Evolutionary conservation across 2,797 vertebrate species (phyloP).

Genomic region (Nyctibius grandis): DNA sequence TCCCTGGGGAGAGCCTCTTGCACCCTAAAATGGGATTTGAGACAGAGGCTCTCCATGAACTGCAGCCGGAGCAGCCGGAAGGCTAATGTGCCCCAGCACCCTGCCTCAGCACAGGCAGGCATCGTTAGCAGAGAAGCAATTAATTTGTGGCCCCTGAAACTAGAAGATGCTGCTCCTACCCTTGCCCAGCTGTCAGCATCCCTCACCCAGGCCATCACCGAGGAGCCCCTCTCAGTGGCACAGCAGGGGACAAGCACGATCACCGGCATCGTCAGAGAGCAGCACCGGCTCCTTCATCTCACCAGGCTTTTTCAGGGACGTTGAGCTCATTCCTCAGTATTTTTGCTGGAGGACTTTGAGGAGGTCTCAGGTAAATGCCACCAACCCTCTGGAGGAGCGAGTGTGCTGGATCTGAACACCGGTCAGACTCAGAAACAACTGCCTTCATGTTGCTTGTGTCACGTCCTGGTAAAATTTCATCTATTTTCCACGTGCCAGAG

Average conservation of each 20-base stretch:
- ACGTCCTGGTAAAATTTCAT: not conserved
- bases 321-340: rapidly evolving
- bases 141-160: not conserved
- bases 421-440: not conserved
- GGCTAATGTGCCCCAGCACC: not conserved
- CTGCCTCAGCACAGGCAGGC: not conserved
- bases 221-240: not conserved
- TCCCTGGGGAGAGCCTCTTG: not conserved
- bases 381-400: not conserved
- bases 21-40: not conserved
- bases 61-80: rapidly evolving
- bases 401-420: rapidly evolving
- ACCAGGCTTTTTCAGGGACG: too few relatives aligned
- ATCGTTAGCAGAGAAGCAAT: not conserved
- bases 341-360: not conserved
- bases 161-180: not conserved
- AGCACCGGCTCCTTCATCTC: not conserved
- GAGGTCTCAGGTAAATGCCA: not conserved
- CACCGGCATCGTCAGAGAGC: not conserved
- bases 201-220: rapidly evolving
- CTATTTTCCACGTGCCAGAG: not conserved
- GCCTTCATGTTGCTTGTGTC: not conserved
- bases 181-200: not conserved
- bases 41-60: not conserved
- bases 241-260: not conserved